These are phyloP conservation scores for Falco naumanni DNA, from an alignment of 2,797 vertebrate genomes.

Conservation along the genomic window DNA sequence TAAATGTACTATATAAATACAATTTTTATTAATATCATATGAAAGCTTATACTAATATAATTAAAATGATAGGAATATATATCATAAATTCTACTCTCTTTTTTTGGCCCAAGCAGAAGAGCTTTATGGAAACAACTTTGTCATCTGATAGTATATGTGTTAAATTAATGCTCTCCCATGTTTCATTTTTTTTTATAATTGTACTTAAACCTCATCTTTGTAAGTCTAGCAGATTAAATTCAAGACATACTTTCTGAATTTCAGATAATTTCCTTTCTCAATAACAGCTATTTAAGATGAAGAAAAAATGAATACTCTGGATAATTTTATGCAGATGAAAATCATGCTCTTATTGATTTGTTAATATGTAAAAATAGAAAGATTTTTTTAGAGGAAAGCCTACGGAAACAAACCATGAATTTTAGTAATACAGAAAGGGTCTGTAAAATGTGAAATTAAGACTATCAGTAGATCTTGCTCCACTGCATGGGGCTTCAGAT, in stretches of 20 bases:
- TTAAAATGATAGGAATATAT: background rate
- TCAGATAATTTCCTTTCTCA: conserved; percentile 18
- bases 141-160: conserved; percentile 11
- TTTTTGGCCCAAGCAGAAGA: background rate
- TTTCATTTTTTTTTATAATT: conserved; percentile 26
- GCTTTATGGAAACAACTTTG: conserved; percentile 28
- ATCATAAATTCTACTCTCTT: background rate
- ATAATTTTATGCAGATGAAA: conserved; percentile 32
- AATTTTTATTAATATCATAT: background rate
- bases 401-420: background rate
- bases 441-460: background rate
- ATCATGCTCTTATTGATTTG: background rate
- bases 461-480: background rate
- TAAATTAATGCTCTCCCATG: background rate
- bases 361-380: conserved; percentile 3
- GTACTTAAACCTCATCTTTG: conserved; percentile 37
- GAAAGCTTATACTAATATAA: background rate
- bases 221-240: conserved; percentile 37
- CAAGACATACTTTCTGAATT: conserved; percentile 12
- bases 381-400: background rate
- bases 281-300: conserved; percentile 24
- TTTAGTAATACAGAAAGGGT: background rate
- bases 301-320: conserved; percentile 19
- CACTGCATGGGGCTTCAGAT: background rate
- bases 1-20: background rate